Evolutionary conservation across 2,797 vertebrate genomes (phyloP), one percentile per base, ranked within the genome.

Genomic region (Sparus aurata): DNA sequence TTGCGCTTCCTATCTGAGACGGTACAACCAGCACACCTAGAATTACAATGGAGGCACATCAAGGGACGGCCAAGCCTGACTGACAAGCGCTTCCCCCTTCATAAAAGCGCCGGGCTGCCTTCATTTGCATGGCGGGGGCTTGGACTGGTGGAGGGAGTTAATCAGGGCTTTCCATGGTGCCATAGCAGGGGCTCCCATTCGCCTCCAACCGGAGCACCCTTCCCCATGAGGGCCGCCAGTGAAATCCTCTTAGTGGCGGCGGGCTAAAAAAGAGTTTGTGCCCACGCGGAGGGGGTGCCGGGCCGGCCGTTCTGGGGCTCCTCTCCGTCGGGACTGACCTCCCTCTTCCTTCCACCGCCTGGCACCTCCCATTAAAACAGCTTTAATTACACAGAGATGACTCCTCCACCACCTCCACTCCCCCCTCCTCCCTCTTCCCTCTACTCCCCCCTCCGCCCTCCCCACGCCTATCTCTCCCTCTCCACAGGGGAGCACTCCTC

Each of bases 61-160:
- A 93, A 93, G 92, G 90, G 87, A 92, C 72, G 80, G 89, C 87
- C 92, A 93, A 95, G 93, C 91, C 88, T 94, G 91, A 94, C 87
- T 94, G 93, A 95, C 92, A 93, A 90, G 92, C 84, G 18, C 66
- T 47, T n/a, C 66, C 66, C 74, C 49, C 85, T 73, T 16, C 73
- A 83, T 72, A 53, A 89, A 86, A 82, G 87, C 69, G 2, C 27
- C 3, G 16, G 77, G 84, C 77, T 85, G 63, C 77, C 80, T 86
- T 92, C 82, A 93, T 93, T 93, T 94, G 88, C 92, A 93, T 93
- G 85, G 71, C 54, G 11, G 77, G 83, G 74, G 82, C 34, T 87
- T 84, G 85, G 90, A 80, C 82, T 76, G 69, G 67, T 5, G 74
- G 83, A 80, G 85, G 49, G 85, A 87, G 89, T 90, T 94, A 94